Percentiles rank a stretch among this genome's conserved stretches.
Conservation (phyloP, 2,888 invertebrate genomes). For the Drosophila paranaensis region DNA sequence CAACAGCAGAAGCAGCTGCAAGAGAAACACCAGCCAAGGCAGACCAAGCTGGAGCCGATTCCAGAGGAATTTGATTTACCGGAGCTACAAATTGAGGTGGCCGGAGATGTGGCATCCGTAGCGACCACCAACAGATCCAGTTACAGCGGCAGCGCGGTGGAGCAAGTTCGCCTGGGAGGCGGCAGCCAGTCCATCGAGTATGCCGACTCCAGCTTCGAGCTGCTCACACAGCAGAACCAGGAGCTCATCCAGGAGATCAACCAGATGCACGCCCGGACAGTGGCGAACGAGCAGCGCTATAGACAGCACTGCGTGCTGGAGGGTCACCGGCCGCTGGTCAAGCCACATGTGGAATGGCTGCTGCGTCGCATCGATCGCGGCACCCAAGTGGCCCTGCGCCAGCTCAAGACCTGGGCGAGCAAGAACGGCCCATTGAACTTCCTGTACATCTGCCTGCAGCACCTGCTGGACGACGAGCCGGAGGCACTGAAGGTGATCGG, state of each 20-base stretch:
- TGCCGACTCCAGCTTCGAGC: neutral
- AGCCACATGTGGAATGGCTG: neutral
- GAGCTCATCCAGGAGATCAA: constrained; percentile 31
- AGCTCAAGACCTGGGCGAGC: constrained; percentile 43
- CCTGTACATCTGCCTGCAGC: constrained; percentile 26
- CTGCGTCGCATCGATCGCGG: constrained; percentile 13
- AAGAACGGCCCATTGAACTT: constrained; percentile 33
- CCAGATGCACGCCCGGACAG: constrained; percentile 9
- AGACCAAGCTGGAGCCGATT: neutral
- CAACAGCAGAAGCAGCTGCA: neutral
- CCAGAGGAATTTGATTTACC: neutral
- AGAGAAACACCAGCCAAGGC: neutral
- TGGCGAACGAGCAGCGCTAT: constrained; percentile 21
- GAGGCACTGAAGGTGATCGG: constrained; percentile 11
- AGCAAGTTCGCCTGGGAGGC: neutral
- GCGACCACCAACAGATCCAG: neutral
- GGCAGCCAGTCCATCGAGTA: neutral
- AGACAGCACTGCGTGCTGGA: neutral
- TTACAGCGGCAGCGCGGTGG: neutral
- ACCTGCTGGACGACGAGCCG: constrained; percentile 30
- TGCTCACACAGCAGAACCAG: constrained; percentile 17
- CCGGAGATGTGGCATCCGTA: neutral
- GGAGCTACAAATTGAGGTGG: neutral
- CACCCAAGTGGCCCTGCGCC: constrained; percentile 35
- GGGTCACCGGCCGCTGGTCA: neutral